Evolutionary conservation across 2,888 invertebrate genomes (phyloP), one percentile per base, ranked within the genome.

Genomic region (Melieria picta): DNA sequence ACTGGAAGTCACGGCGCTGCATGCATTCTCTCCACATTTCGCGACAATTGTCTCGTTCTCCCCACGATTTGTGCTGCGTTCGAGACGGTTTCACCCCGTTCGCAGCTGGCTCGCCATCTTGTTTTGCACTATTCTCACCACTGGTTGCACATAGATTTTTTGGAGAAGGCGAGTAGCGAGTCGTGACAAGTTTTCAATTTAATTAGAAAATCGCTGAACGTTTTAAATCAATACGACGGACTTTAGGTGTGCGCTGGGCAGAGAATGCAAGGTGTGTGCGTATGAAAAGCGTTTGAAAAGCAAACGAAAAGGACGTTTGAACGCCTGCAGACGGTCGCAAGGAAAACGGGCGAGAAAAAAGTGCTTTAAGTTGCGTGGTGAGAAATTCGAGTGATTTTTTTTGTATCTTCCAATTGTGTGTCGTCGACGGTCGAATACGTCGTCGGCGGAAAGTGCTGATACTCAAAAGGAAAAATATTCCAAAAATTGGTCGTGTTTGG

Each of bases 361-460:
- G 78, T 77, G 76, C 77, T 76, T 79, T 79, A 76, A 75, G 77
- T 77, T 78, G 75, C 77, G 79, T 79, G 80, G 79, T 80, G 79
- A 78, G 78, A 78, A 72, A 75, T 74, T 74, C 73, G 72, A 74
- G 74, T 30, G 30, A 30, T 30, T 30, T 30, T 69, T 62, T 62
- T n/a, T 45, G 10, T 66, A 48, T 42, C n/a, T 46, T 16, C 47
- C 47, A 47, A 6, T 57, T 47, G 57, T 7, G 30, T 16, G 58
- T 42, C 42, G 58, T 48, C 58, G 46, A n/a, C 16, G 46, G 55
- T 7, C 42, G 10, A 46, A 42, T 43, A 11, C 30, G 30, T 30
- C 30, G 30, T 30, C 30, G 30, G 30, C 30, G 30, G 30, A 30
- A 30, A 30, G 30, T 30, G 30, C 30, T 30, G 30, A 30, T 30